Evolutionary conservation across 1,140 invertebrate species (phyloP).

Genomic region (Aphaenogaster rudis): DNA sequence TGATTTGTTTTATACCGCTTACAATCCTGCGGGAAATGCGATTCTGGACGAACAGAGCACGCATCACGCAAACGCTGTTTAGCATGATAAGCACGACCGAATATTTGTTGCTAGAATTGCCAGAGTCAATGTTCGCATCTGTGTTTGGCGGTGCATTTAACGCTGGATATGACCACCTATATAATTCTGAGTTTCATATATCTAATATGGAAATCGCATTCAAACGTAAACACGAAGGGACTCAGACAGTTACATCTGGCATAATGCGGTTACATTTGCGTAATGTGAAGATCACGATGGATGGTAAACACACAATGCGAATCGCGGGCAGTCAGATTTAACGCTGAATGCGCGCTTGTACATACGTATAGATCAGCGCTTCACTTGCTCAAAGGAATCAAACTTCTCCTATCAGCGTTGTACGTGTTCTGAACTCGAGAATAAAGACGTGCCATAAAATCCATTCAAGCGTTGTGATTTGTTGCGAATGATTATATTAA

Average conservation of each 20-base stretch:
- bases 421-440: not conserved
- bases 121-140: conserved; percentile 23
- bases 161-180: conserved; percentile 23
- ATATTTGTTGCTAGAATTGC: conserved; percentile 35
- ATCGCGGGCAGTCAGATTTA: conserved; percentile 15
- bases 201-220: conserved; percentile 54
- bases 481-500: not conserved
- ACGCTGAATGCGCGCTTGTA: not conserved
- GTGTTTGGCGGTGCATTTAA: conserved; percentile 53
- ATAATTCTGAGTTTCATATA: conserved; percentile 52
- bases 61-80: not conserved
- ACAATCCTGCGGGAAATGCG: not conserved
- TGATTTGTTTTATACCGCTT: not conserved
- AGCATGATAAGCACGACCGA: not conserved
- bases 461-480: not conserved
- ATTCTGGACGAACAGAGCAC: not conserved
- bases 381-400: not conserved
- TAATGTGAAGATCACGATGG: conserved; percentile 34
- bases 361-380: not conserved
- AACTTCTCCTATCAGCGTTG: conserved; percentile 10
- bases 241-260: conserved; percentile 24
- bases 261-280: conserved; percentile 38
- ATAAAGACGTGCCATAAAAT: conserved; percentile 1
- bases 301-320: conserved; percentile 31
- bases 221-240: conserved; percentile 38